A percentile compares a stretch with the other conserved stretches of the same genome.
These are phyloP conservation scores for Oligia strigilis DNA, from an alignment of 2,888 invertebrate species.

Conservation along the genomic window DNA sequence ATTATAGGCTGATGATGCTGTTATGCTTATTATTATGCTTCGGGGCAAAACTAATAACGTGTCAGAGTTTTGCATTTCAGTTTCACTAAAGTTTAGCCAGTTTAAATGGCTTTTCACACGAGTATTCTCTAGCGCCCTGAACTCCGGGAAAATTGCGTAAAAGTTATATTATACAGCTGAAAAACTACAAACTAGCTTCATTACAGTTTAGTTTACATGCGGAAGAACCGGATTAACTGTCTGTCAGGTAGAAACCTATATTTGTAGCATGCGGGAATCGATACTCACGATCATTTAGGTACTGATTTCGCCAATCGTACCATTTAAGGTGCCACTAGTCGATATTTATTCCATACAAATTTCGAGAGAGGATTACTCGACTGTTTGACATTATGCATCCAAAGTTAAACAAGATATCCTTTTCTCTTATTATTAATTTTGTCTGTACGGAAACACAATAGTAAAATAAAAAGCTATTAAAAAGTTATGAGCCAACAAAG, in stretches of 20 bases:
- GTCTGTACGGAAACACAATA: too few relatives aligned
- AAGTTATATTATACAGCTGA: background rate
- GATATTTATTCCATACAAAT: too few relatives aligned
- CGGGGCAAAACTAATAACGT: background rate
- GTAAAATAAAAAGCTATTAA: too few relatives aligned
- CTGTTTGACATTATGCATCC: too few relatives aligned
- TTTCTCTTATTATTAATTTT: too few relatives aligned
- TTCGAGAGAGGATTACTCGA: too few relatives aligned
- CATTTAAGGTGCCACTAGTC: too few relatives aligned
- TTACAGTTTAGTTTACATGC: constrained; percentile 6
- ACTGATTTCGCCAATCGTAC: background rate
- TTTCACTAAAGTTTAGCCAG: background rate
- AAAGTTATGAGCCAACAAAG: too few relatives aligned
- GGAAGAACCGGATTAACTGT: background rate
- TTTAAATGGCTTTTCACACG: background rate
- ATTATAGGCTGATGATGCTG: background rate
- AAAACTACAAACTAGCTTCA: constrained; percentile 24
- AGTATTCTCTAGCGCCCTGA: background rate
- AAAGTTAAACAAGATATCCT: too few relatives aligned
- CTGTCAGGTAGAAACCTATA: background rate
- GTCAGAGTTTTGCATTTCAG: background rate
- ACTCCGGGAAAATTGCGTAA: background rate
- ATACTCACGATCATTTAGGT: too few relatives aligned
- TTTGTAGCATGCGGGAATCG: background rate
- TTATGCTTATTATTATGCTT: background rate